Base-by-base conservation (phyloP, 2,113 vertebrate genomes). In the Echinops telfairi region DNA sequence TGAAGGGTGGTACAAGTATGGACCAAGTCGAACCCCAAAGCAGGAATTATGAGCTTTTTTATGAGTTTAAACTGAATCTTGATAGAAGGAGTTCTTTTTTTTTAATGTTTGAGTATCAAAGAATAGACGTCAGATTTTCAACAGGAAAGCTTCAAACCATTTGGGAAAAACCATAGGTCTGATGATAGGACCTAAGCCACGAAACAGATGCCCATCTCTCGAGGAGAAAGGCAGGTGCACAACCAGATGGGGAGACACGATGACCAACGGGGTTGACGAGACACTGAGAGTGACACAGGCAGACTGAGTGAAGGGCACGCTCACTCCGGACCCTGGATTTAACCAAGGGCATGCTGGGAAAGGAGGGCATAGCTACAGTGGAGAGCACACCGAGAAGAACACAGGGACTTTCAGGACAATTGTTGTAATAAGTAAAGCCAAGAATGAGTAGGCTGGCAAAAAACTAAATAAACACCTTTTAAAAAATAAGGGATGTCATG, bases 71-170 rank as follows among this genome's bases (percentile, higher is more conserved):
- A 22, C 29, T 57, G 64, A 83, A 79, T n/a, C 36, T 75, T 36
- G 82, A 60, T 71, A 79, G 92, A 83, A 90, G 83, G n/a, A 22
- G 60, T 62, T 53, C 5, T 14, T 27, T 57, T 22, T 80, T 85
- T 86, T 25, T 79, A 86, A 82, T 15, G 66, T 62, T 14, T n/a
- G 31, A 88, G 14, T 40, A n/a, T 6, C 19, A 27, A 31, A 64
- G 40, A n/a, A 92, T 40, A n/a, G 25, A 33, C 36, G 83, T 47
- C 64, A 73, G 80, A 71, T 64, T 91, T 76, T 47, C 43, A 27
- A 6, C 33, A 88, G 33, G 33, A n/a, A 90, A 92, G 70, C 11
- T 20, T 53, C 68, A 93, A 93, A 70, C 20, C 47, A 78, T 82
- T 64, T 64, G 29, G 22, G 71, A 31, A 86, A 73, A 66, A 76